Conservation (phyloP, 2,113 vertebrate species). For the Hypocryptadius cinnamomeus region DNA sequence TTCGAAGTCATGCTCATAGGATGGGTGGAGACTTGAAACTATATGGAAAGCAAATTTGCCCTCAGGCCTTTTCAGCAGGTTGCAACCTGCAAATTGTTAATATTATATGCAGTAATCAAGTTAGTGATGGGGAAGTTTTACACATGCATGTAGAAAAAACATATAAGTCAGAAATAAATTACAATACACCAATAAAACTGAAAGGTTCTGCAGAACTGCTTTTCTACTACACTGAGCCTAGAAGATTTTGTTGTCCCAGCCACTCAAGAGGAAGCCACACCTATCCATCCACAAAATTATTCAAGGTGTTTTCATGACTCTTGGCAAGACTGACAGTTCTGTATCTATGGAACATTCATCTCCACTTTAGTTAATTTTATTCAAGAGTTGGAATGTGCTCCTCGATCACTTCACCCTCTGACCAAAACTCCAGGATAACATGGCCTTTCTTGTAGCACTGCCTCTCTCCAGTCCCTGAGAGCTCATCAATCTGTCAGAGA, state of each 20-base stretch:
- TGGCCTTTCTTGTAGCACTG: constrained; percentile 82
- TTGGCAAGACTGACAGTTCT: neutral
- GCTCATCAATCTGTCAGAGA: neutral
- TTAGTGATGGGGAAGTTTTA: neutral
- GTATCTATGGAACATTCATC: neutral
- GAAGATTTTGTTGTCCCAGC: neutral
- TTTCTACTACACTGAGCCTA: neutral
- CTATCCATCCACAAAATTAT: neutral
- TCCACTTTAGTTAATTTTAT: neutral
- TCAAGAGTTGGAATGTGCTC: constrained; percentile 78
- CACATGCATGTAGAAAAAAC: neutral
- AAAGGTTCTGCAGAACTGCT: neutral
- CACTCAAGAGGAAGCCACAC: neutral
- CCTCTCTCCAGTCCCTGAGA: constrained; percentile 51
- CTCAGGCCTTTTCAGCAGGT: neutral
- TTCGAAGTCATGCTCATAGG: neutral
- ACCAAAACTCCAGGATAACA: constrained; percentile 80
- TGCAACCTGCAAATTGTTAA: neutral
- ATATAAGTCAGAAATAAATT: neutral
- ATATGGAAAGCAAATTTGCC: neutral
- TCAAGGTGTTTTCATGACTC: neutral
- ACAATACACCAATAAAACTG: neutral
- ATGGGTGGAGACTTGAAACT: constrained; percentile 1
- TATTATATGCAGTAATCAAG: neutral
- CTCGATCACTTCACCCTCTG: constrained; percentile 77